Evolutionary conservation across 2,797 vertebrate genomes (phyloP).

Genomic region (Megalops cyprinoides): DNA sequence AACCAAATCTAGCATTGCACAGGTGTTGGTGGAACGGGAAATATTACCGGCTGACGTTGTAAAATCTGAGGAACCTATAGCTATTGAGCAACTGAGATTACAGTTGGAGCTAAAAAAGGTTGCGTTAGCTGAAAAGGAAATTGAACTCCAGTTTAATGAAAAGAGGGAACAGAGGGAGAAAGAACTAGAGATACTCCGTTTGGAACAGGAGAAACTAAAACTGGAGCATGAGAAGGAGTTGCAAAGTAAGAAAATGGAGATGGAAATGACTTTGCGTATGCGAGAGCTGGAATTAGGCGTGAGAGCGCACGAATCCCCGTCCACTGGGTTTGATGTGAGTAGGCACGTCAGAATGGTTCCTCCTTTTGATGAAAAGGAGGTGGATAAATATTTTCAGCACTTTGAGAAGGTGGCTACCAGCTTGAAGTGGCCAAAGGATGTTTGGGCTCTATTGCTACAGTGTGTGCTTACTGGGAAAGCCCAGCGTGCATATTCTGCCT

Average conservation of each 20-base stretch:
- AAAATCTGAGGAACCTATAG: neutral
- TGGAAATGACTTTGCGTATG: no score
- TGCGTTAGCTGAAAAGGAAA: neutral
- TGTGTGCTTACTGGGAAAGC: neutral
- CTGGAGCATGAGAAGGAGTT: neutral
- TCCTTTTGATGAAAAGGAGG: neutral
- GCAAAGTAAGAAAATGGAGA: neutral
- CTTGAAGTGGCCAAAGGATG: neutral
- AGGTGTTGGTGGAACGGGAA: neutral
- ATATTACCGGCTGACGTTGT: neutral
- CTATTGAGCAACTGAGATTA: neutral
- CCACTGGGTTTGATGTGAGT: neutral
- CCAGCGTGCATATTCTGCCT: neutral
- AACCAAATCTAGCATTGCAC: neutral
- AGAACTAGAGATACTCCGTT: neutral
- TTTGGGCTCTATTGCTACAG: neutral
- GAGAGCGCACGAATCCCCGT: neutral
- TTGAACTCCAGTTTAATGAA: neutral
- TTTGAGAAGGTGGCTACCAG: neutral
- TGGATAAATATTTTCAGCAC: neutral
- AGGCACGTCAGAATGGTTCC: neutral
- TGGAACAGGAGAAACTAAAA: neutral
- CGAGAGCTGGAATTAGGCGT: neutral
- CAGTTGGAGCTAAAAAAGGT: neutral
- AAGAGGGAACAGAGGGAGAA: neutral